Percentiles rank a stretch among this genome's conserved stretches.
These are phyloP conservation scores for Siniperca undulata DNA, from an alignment of 2,797 vertebrate genomes.

Conservation along the genomic window DNA sequence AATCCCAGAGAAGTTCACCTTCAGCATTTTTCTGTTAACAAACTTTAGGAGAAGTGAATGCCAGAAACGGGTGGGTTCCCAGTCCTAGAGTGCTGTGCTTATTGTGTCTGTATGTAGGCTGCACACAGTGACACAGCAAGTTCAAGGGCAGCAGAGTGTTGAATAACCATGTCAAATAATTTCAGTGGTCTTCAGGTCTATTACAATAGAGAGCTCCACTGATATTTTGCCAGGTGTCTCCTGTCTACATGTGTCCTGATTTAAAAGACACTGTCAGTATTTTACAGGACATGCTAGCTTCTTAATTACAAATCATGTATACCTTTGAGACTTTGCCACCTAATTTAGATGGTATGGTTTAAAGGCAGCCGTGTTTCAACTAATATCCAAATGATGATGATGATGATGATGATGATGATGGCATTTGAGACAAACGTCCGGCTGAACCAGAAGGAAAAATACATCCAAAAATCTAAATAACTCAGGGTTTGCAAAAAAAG, in stretches of 20 bases:
- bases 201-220: not conserved
- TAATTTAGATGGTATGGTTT: too few relatives aligned
- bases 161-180: not conserved
- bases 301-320: not conserved
- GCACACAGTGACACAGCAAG: not conserved
- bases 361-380: not conserved
- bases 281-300: not conserved
- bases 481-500: too few relatives aligned
- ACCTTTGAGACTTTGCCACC: not conserved
- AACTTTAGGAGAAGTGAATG: not conserved
- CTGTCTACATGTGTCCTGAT: not conserved
- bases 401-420: too few relatives aligned
- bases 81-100: too few relatives aligned
- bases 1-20: too few relatives aligned
- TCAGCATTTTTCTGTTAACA: too few relatives aligned
- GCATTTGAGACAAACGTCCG: too few relatives aligned
- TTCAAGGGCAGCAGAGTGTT: not conserved
- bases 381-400: not conserved
- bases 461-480: too few relatives aligned
- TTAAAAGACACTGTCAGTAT: not conserved
- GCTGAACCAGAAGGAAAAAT: too few relatives aligned
- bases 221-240: not conserved
- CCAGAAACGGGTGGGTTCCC: too few relatives aligned
- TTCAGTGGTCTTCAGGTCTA: not conserved
- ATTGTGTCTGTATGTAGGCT: not conserved